Conservation (phyloP, 2,888 invertebrate species). For the Metacarcinus magister region DNA sequence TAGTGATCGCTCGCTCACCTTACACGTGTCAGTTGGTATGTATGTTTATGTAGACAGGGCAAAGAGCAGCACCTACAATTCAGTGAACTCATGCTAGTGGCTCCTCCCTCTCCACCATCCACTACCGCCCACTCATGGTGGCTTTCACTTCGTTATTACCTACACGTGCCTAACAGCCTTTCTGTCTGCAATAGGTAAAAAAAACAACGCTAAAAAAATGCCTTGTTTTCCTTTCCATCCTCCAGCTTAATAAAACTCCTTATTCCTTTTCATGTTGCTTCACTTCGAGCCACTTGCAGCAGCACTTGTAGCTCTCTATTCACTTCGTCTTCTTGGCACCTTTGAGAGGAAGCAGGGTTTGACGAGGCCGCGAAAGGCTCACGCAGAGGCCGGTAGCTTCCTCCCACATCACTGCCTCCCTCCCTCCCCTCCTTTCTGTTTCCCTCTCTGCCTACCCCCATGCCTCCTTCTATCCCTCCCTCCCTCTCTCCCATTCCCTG, state of each 20-base stretch:
- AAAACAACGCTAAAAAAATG: not conserved
- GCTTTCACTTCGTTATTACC: not conserved
- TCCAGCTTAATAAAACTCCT: not conserved
- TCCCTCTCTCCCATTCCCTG: constrained; percentile 40
- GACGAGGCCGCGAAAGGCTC: constrained; percentile 19
- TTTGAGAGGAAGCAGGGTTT: not conserved
- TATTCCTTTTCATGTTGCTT: not conserved
- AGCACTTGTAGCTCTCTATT: not conserved
- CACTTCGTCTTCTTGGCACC: not conserved
- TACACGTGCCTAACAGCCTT: not conserved
- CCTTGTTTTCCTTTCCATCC: not conserved
- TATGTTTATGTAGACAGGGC: not conserved
- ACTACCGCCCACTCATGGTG: not conserved
- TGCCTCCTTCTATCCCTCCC: not conserved
- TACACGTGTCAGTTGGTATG: not conserved
- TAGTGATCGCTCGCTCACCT: not conserved
- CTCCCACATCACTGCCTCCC: not conserved
- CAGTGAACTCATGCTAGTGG: not conserved
- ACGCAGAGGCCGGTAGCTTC: not conserved
- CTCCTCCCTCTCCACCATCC: not conserved
- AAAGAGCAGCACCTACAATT: not conserved
- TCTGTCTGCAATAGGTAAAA: not conserved
- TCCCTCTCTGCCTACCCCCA: not conserved
- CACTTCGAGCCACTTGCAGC: not conserved
- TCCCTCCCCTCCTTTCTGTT: not conserved